phyloP scores from a whole-genome alignment of 1,140 invertebrate genomes.

The Diorhabda elongata region DNA sequence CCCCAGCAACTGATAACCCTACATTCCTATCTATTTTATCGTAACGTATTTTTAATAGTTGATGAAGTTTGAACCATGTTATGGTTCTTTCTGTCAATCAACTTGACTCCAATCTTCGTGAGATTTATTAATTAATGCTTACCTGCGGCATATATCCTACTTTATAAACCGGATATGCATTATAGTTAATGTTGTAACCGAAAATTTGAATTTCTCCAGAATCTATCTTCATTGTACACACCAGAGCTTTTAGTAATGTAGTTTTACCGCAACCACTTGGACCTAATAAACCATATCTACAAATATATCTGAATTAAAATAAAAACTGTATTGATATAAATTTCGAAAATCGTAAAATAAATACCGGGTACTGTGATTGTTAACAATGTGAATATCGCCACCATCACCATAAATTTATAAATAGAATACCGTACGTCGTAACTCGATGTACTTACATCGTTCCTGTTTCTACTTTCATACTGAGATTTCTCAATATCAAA shows the following conservation, averaged over 20 bases:
- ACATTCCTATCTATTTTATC: too few relatives aligned
- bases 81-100: too few relatives aligned
- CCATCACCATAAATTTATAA: too few relatives aligned
- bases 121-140: slow-evolving; percentile 19
- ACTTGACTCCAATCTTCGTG: too few relatives aligned
- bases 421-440: too few relatives aligned
- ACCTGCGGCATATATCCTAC: slow-evolving; percentile 82
- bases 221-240: slow-evolving; percentile 69
- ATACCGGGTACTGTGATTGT: too few relatives aligned
- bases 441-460: slow-evolving; percentile 2
- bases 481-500: neutral
- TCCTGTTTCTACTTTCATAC: slow-evolving; percentile 2
- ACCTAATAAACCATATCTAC: slow-evolving; percentile 80
- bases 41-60: too few relatives aligned
- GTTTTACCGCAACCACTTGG: slow-evolving; percentile 82
- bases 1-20: too few relatives aligned
- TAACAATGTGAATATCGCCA: too few relatives aligned
- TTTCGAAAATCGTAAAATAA: too few relatives aligned
- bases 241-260: slow-evolving; percentile 79
- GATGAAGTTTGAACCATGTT: too few relatives aligned
- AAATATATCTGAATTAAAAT: neutral
- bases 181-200: slow-evolving; percentile 69
- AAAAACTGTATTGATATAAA: too few relatives aligned
- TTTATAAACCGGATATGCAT: slow-evolving; percentile 70
- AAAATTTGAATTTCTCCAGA: slow-evolving; percentile 73